Percentiles rank a stretch among this genome's conserved stretches.
phyloP scores from a whole-genome alignment of 2,888 invertebrate genomes.

The Agapostemon virescens region DNA sequence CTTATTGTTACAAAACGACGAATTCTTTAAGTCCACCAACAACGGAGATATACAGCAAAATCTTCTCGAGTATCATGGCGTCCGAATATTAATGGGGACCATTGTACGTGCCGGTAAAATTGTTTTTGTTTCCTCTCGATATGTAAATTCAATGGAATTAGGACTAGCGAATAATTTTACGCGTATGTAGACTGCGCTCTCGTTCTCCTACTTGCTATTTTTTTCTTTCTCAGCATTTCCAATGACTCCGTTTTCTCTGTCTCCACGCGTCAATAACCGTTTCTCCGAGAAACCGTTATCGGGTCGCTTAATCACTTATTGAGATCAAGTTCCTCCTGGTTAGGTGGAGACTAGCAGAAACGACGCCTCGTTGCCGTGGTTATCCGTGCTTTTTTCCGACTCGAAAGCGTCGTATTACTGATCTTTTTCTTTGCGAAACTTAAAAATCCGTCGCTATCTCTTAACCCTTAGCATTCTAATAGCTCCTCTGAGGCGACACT shows the following conservation, averaged over 20 bases:
- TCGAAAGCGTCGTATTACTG: background rate
- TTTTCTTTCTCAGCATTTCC: constrained; percentile 15
- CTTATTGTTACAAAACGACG: no score
- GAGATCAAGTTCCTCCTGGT: constrained; percentile 60
- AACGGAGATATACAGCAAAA: no score
- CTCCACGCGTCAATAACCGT: constrained; percentile 70
- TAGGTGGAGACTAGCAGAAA: constrained; percentile 52
- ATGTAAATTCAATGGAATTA: constrained; percentile 22
- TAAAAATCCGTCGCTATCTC: background rate
- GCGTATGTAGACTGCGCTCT: background rate
- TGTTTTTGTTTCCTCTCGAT: background rate
- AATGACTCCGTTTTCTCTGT: constrained; percentile 40
- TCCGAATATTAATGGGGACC: no score
- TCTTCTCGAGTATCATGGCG: no score
- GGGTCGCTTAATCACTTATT: constrained; percentile 66
- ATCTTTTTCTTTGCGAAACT: background rate
- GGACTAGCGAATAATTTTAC: constrained; percentile 22
- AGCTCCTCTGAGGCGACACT: no score
- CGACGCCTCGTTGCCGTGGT: constrained; percentile 19
- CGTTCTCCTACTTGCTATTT: constrained; percentile 31
- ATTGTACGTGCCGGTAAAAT: constrained; percentile 10
- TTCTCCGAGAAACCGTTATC: constrained; percentile 73
- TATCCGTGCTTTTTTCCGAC: constrained; percentile 23
- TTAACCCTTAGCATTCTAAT: no score
- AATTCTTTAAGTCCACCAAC: no score